Evolutionary conservation across 2,888 invertebrate genomes (phyloP), one percentile per base, ranked within the genome.

Genomic region (Calephelis perditalis): DNA sequence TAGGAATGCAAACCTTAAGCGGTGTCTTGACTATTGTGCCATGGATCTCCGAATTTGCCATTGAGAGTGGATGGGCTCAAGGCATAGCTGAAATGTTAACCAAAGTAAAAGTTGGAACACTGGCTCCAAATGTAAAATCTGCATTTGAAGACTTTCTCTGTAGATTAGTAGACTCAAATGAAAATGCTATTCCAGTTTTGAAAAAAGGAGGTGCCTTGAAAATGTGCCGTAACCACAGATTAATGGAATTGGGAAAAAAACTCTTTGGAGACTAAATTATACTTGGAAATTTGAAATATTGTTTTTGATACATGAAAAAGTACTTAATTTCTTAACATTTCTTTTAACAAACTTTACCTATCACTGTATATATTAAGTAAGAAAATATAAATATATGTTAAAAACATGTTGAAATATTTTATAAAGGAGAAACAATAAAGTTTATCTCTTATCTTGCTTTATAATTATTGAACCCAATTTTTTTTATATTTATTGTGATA

Each of bases 31-130:
- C 96, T 15, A 92, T 94, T 64, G 93, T 97, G 65, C 96, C 97
- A 5, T 97, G 97, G 97, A 94, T 97, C 65, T 96, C 96, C 0
- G 96, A 97, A 73, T 97, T 97, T 83, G 95, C 96, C 5, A 94
- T 97, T 64, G 97, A 97, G 73, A 97, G 97, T 77, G 97, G 97
- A n/a, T 98, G 97, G 97, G 95, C 96, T 5, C 95, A 96, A 77
- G 97, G 97, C 10, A 97, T 97, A 61, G 92, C 96, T 59, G 94
- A 94, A 73, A 95, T 95, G 70, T 89, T 98, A 68, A 93, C 94
- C 66, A 95, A 96, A 84, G 96, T 97, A 0, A 96, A 95, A 84
- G 92, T 95, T 70, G 96, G 96, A 59, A 94, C 95, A 3, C 86
- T 97, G 57, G 95, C 95, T 45, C 93, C 95, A 0, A 97, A 96